Percentiles rank a stretch among this genome's conserved stretches.
Conservation (phyloP, 2,888 invertebrate species). For the Ceriagrion tenellum region DNA sequence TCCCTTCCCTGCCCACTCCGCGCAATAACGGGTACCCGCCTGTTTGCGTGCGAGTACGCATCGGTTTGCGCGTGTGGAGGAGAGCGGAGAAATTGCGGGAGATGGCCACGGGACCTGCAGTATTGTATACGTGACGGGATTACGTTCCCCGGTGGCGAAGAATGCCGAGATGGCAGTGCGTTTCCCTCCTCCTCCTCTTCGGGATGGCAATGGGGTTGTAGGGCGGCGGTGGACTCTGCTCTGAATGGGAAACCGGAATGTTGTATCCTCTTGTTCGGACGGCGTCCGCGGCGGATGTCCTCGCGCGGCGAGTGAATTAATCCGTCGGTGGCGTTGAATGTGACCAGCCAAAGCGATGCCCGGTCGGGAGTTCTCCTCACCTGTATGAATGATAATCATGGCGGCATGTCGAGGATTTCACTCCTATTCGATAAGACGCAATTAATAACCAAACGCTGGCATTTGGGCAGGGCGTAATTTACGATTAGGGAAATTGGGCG, state of each 20-base stretch:
- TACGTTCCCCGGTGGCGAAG: not conserved
- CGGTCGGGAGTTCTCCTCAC: not conserved
- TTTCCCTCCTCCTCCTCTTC: not conserved
- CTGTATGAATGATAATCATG: not conserved
- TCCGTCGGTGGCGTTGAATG: not conserved
- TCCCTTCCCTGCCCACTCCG: not conserved
- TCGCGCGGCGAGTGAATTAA: slow-evolving; percentile 17
- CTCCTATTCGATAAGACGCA: not conserved
- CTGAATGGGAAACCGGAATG: not conserved
- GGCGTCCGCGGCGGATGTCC: not conserved
- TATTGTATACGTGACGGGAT: not conserved
- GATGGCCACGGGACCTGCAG: not conserved
- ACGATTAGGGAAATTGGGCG: too few species aligned
- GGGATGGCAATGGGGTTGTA: not conserved
- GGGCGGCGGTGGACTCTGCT: not conserved
- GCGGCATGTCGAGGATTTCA: not conserved
- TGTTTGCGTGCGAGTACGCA: not conserved
- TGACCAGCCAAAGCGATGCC: not conserved
- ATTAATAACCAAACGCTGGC: not conserved
- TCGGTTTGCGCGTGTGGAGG: not conserved
- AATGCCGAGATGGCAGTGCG: not conserved
- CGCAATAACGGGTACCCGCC: not conserved
- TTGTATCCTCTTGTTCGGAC: not conserved
- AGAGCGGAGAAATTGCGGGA: not conserved
- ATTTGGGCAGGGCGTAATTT: too few species aligned